Evolutionary conservation across 92 coral and sea anemone species (phyloP).

Genomic region (Ricordea florida): DNA sequence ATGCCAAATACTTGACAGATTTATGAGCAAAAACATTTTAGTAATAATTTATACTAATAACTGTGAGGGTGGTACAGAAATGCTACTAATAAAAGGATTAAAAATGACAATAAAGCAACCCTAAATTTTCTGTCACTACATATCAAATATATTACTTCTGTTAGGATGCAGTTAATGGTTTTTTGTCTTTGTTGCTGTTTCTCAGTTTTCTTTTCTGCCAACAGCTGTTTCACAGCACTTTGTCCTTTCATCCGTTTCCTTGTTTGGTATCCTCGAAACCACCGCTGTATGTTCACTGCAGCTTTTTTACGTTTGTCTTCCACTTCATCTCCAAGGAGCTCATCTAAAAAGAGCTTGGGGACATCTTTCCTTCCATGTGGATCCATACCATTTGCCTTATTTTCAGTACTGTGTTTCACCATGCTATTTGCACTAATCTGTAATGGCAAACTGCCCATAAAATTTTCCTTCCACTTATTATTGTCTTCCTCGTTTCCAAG

Average conservation of each 20-base stretch:
- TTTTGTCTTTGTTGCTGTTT: conserved; percentile 54
- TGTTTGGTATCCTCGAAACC: conserved; percentile 82
- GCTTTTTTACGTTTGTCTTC: conserved; percentile 40
- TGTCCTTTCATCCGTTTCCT: conserved; percentile 54
- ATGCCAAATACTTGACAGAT: too few relatives aligned
- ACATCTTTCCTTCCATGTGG: conserved; percentile 22
- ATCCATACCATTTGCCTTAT: background rate
- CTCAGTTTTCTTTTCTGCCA: conserved; percentile 70
- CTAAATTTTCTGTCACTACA: too few relatives aligned
- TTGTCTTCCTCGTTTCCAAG: conserved; percentile 1
- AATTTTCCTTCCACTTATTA: background rate
- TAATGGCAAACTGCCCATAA: too few relatives aligned
- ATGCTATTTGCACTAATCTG: too few relatives aligned
- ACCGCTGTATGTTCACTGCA: conserved; percentile 87
- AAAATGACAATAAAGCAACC: background rate
- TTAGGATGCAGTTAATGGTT: background rate
- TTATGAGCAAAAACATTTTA: too few relatives aligned
- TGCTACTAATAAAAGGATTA: background rate
- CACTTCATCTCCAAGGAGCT: conserved; percentile 24
- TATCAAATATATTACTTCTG: background rate
- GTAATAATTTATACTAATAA: too few relatives aligned
- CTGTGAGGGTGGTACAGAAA: too few relatives aligned
- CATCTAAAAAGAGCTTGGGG: conserved; percentile 64
- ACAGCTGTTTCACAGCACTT: conserved; percentile 70
- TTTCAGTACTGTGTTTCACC: too few relatives aligned